Conservation (phyloP, 2,113 vertebrate species). For the Taurulus bubalis region DNA sequence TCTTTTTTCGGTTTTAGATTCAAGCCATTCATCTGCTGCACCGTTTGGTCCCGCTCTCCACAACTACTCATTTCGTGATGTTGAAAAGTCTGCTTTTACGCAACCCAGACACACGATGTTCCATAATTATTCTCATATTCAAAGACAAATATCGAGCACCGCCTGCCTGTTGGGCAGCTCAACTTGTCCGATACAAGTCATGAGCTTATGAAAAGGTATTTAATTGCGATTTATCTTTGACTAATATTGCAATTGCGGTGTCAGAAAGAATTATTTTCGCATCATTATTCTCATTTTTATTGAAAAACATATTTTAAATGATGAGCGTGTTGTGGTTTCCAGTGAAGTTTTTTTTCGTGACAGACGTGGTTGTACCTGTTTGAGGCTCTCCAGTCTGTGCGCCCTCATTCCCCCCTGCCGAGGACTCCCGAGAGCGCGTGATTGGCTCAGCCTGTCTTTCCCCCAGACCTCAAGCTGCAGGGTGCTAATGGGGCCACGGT, state of each 20-base stretch:
- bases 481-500: conserved; percentile 70
- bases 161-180: background rate
- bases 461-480: conserved; percentile 63
- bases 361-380: conserved; percentile 35
- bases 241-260: too few relatives aligned
- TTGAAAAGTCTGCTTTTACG: background rate
- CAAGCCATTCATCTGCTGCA: background rate
- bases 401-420: conserved; percentile 54
- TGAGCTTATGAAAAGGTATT: background rate
- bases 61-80: background rate
- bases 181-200: background rate
- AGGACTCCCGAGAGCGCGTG: conserved; percentile 56
- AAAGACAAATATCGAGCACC: background rate
- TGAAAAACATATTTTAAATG: background rate
- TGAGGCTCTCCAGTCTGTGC: conserved; percentile 28
- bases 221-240: too few relatives aligned
- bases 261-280: too few relatives aligned
- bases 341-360: conserved; percentile 19
- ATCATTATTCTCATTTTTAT: too few relatives aligned
- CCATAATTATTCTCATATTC: background rate
- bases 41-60: background rate
- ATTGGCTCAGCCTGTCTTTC: conserved; percentile 67
- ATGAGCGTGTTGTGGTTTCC: conserved; percentile 1
- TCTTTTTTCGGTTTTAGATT: background rate
- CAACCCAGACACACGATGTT: background rate